Evolutionary conservation across 2,113 vertebrate genomes (phyloP).

Genomic region (Probosciger aterrimus): DNA sequence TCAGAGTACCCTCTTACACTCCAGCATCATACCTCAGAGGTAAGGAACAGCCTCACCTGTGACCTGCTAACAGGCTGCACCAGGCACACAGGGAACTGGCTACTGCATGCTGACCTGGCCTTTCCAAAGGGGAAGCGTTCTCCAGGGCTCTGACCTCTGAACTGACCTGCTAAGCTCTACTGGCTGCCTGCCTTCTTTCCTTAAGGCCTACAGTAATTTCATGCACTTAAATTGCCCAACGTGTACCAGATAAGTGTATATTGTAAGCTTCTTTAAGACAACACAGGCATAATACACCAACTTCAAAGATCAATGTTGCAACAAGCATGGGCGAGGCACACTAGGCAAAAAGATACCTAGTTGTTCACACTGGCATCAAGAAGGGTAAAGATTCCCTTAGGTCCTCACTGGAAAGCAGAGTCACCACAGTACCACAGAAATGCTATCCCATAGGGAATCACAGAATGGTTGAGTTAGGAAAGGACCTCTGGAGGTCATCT

Average conservation of each 20-base stretch:
- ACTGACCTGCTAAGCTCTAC: background rate
- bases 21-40: background rate
- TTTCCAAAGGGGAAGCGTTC: background rate
- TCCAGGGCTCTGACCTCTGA: background rate
- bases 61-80: background rate
- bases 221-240: background rate
- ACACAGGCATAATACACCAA: background rate
- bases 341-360: background rate
- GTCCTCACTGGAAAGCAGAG: background rate
- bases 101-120: background rate
- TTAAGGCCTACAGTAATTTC: background rate
- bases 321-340: background rate
- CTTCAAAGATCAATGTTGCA: background rate
- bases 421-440: background rate
- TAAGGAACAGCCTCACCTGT: background rate
- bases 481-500: background rate
- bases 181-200: background rate
- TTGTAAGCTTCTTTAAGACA: background rate
- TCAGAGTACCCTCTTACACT: background rate
- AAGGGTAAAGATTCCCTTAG: background rate
- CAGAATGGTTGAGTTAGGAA: background rate
- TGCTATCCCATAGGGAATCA: background rate
- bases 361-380: background rate
- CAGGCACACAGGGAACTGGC: accelerated
- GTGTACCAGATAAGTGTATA: background rate